phyloP scores from a whole-genome alignment of 2,888 invertebrate genomes.

The Zhuqinia jingwanae region DNA sequence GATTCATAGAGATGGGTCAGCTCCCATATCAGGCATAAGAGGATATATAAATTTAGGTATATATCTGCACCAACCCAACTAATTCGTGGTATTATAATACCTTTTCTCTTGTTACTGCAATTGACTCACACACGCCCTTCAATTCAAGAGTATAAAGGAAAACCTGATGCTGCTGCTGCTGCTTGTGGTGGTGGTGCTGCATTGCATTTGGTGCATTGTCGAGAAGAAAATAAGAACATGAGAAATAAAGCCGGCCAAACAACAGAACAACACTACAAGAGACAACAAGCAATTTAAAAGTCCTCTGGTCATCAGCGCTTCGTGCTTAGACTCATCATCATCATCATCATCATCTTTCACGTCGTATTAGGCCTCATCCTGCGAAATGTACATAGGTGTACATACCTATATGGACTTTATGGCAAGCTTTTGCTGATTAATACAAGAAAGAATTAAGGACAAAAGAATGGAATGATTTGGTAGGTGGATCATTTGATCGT shows the following conservation, averaged over 20 bases:
- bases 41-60: no score
- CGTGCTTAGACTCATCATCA: conserved; percentile 24
- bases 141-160: not conserved
- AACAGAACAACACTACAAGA: not conserved
- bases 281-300: conserved; percentile 38
- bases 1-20: no score
- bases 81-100: conserved; percentile 31
- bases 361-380: conserved; percentile 4
- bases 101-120: conserved; percentile 48
- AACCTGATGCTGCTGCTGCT: conserved; percentile 3
- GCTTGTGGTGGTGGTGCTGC: not conserved
- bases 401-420: conserved; percentile 40
- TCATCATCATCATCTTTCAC: conserved; percentile 34
- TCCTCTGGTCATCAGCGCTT: conserved; percentile 43
- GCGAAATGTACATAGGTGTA: no score
- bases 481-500: no score
- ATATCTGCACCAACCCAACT: no score
- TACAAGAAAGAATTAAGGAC: no score
- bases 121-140: conserved; percentile 54
- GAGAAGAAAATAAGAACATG: not conserved
- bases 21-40: conserved; percentile 14
- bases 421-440: no score
- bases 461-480: conserved; percentile 13
- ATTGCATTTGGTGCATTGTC: not conserved
- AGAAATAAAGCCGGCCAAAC: conserved; percentile 34